Conservation (phyloP, 2,113 vertebrate genomes). For the Ctenodactylus gundi region DNA sequence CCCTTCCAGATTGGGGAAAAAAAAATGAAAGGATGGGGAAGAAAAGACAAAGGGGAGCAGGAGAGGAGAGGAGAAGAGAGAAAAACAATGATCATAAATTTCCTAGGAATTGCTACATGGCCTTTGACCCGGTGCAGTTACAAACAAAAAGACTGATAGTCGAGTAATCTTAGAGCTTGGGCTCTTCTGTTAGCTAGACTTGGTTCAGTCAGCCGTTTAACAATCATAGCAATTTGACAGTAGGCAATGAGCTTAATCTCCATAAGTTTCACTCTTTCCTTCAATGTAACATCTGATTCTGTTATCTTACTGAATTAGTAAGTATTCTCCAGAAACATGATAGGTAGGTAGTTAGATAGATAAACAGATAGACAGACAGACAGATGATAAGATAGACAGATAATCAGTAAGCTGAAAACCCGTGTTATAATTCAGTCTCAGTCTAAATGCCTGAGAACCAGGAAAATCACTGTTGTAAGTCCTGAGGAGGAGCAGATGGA, state of each 20-base stretch:
- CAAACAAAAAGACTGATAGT: neutral
- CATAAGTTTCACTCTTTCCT: neutral
- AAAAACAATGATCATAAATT: neutral
- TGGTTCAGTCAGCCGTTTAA: slow-evolving; percentile 14
- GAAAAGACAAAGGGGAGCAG: neutral
- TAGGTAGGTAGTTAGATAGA: neutral
- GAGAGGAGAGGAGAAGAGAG: neutral
- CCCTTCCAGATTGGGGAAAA: neutral
- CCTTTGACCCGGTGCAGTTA: neutral
- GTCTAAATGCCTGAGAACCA: neutral
- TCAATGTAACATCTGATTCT: neutral
- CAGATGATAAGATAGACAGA: neutral
- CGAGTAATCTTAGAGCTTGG: neutral
- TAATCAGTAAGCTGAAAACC: neutral
- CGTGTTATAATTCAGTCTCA: neutral
- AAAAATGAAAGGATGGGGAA: neutral
- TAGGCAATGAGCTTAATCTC: neutral
- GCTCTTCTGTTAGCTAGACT: neutral
- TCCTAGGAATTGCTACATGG: neutral
- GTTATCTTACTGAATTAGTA: neutral
- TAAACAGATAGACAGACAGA: neutral
- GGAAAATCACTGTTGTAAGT: neutral
- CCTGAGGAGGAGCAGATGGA: neutral
- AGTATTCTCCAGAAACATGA: neutral
- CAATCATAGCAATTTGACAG: neutral